These are phyloP conservation scores for Xenus cinereus DNA, from an alignment of 2,113 vertebrate species.

Conservation along the genomic window DNA sequence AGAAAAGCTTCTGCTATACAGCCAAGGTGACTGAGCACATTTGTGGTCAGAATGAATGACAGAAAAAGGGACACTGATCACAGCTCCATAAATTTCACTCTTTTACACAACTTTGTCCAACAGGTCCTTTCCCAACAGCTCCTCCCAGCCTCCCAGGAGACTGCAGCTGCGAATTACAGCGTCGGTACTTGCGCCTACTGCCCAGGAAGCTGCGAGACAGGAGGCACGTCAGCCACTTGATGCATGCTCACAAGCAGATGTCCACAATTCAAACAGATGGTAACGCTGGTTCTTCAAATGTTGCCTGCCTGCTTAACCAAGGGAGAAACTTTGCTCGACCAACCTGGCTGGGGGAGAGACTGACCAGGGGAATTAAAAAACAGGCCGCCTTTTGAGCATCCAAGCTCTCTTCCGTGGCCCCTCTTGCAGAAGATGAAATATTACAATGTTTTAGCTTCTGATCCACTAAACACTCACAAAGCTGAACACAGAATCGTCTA, in stretches of 20 bases:
- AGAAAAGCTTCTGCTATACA: neutral
- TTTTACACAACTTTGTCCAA: neutral
- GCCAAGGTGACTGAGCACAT: neutral
- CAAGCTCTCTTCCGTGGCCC: fast-evolving
- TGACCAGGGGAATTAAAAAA: neutral
- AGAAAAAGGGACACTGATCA: neutral
- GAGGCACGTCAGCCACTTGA: fast-evolving
- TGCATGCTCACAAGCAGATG: neutral
- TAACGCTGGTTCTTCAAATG: neutral
- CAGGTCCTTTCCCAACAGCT: neutral
- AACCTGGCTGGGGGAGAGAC: neutral
- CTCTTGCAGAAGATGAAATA: neutral
- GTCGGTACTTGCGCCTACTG: neutral
- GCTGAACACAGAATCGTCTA: neutral
- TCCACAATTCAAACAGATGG: neutral
- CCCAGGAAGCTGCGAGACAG: neutral
- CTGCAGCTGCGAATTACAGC: fast-evolving
- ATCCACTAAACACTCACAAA: fast-evolving
- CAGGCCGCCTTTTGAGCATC: neutral
- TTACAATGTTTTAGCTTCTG: neutral
- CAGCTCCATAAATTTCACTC: neutral
- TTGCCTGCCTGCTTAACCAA: neutral
- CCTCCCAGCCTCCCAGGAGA: neutral
- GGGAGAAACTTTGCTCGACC: neutral
- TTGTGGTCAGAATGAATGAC: neutral